Percentiles rank a stretch among this genome's conserved stretches.
Evolutionary conservation across 2,113 vertebrate species (phyloP).

Genomic region (Meriones unguiculatus): DNA sequence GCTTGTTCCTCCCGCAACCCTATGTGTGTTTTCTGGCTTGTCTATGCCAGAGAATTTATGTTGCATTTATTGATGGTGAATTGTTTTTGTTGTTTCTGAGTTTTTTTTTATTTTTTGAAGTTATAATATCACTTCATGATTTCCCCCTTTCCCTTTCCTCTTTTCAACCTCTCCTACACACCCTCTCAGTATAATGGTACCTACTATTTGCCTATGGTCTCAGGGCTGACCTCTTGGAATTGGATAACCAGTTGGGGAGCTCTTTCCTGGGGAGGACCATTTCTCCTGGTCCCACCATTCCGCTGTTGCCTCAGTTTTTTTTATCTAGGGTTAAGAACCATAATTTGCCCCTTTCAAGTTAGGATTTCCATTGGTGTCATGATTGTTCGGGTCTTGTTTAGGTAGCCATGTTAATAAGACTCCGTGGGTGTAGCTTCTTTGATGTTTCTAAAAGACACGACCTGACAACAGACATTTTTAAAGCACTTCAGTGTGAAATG

Average conservation of each 20-base stretch:
- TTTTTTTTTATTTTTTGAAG: neutral
- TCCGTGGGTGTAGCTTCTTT: neutral
- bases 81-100: neutral
- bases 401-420: neutral
- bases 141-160: neutral
- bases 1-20: neutral
- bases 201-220: neutral
- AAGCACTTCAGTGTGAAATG: conserved; percentile 1
- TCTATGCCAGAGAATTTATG: neutral
- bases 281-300: neutral
- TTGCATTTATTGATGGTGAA: neutral
- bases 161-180: neutral
- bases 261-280: neutral
- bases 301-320: neutral
- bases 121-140: neutral
- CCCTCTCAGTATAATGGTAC: neutral
- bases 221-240: neutral
- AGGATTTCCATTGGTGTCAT: neutral
- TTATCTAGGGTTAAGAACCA: neutral
- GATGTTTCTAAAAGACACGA: neutral
- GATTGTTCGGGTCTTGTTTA: neutral
- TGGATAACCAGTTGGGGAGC: neutral
- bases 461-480: neutral
- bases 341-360: neutral
- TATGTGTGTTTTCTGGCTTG: neutral